A percentile compares a stretch with the other conserved stretches of the same genome.
Evolutionary conservation across 2,113 vertebrate species (phyloP).

Genomic region (Pimephales promelas): DNA sequence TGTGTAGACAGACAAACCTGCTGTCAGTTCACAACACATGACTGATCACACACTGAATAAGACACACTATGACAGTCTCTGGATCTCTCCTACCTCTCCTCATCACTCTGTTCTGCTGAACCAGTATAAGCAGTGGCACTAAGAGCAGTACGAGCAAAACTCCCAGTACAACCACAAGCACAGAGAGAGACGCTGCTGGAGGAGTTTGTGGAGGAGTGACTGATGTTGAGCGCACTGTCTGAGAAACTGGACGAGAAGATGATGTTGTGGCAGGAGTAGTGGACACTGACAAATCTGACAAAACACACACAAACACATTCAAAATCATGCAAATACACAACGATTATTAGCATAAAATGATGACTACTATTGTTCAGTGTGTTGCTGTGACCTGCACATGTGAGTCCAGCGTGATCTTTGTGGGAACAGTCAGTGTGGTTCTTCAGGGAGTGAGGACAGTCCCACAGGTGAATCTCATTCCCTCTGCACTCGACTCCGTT

Average conservation of each 20-base stretch:
- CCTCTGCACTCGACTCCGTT: conserved; percentile 48
- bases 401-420: conserved; percentile 35
- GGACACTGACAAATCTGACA: neutral
- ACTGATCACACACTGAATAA: conserved; percentile 16
- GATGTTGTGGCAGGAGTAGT: neutral
- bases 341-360: neutral
- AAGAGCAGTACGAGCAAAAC: neutral
- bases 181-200: too few species aligned
- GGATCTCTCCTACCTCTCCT: conserved; percentile 25
- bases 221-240: too few species aligned
- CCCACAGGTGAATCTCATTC: conserved; percentile 51
- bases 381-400: neutral
- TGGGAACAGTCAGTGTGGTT: conserved; percentile 47
- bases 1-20: neutral
- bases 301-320: neutral
- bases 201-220: too few species aligned
- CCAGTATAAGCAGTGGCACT: conserved; percentile 11
- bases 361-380: neutral
- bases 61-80: neutral
- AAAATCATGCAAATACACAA: neutral
- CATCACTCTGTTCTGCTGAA: conserved; percentile 10
- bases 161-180: neutral
- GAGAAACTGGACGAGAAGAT: too few species aligned
- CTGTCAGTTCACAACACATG: neutral
- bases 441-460: conserved; percentile 43